Conservation (phyloP, 2,888 invertebrate genomes). For the Crossocerus cetratus region DNA sequence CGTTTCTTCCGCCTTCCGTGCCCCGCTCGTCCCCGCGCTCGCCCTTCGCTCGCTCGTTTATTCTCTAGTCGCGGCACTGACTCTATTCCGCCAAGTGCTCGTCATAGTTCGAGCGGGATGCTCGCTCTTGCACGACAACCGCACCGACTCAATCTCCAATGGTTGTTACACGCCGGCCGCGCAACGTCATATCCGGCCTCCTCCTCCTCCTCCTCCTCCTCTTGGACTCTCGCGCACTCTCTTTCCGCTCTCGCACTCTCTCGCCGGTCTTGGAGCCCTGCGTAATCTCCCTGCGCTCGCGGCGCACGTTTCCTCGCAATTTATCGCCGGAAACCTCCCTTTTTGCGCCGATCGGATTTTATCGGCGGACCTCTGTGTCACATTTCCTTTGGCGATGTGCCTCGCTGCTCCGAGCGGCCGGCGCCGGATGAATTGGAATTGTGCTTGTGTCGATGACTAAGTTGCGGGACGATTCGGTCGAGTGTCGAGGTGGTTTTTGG, state of each 20-base stretch:
- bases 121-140: conserved; percentile 48
- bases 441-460: neutral
- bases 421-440: neutral
- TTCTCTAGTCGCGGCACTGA: conserved; percentile 2
- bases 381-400: neutral
- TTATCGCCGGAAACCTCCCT: neutral
- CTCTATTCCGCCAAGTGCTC: conserved; percentile 31
- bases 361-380: neutral
- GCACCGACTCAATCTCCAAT: conserved; percentile 65
- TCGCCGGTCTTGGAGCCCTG: neutral
- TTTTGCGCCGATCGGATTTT: neutral
- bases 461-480: neutral
- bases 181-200: conserved; percentile 66
- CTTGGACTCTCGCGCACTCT: conserved; percentile 17
- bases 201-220: conserved; percentile 18
- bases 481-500: neutral
- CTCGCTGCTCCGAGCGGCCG: neutral
- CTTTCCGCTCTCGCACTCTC: conserved; percentile 20
- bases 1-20: neutral
- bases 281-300: neutral
- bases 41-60: conserved; percentile 8
- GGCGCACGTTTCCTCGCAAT: conserved; percentile 5
- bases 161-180: conserved; percentile 69
- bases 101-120: conserved; percentile 41
- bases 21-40: neutral